phyloP scores from a whole-genome alignment of 2,888 invertebrate genomes.

The Eupithecia subfuscata region DNA sequence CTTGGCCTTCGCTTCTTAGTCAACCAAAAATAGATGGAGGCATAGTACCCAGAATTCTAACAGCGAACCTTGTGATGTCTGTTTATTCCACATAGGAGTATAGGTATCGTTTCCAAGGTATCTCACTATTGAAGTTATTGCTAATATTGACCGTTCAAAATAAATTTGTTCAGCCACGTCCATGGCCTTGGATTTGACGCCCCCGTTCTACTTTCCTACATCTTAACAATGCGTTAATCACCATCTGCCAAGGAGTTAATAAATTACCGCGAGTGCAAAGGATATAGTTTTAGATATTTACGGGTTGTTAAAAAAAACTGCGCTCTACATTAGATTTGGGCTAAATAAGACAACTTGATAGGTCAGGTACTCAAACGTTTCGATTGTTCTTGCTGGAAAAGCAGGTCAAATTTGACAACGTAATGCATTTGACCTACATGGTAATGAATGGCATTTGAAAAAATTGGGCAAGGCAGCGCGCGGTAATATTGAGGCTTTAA shows the following conservation, averaged over 20 bases:
- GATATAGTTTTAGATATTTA: constrained; percentile 36
- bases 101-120: constrained; percentile 60
- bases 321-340: constrained; percentile 27
- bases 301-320: constrained; percentile 7
- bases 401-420: constrained; percentile 76
- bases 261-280: constrained; percentile 49
- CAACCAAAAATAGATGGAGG: constrained; percentile 31
- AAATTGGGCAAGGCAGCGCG: constrained; percentile 56
- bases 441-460: constrained; percentile 67
- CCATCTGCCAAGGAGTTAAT: constrained; percentile 60
- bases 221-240: constrained; percentile 77
- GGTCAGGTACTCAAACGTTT: constrained; percentile 38
- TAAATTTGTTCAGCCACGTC: constrained; percentile 72
- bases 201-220: constrained; percentile 80
- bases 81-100: constrained; percentile 46
- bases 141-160: constrained; percentile 65
- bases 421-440: constrained; percentile 79
- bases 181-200: constrained; percentile 75
- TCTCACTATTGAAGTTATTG: constrained; percentile 56
- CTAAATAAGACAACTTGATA: constrained; percentile 34
- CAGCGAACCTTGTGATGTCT: constrained; percentile 42
- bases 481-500: constrained; percentile 26
- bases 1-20: constrained; percentile 21
- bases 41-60: constrained; percentile 29
- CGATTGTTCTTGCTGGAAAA: constrained; percentile 60